Base-by-base conservation (phyloP, 2,113 vertebrate genomes). In the Phaethon lepturus region DNA sequence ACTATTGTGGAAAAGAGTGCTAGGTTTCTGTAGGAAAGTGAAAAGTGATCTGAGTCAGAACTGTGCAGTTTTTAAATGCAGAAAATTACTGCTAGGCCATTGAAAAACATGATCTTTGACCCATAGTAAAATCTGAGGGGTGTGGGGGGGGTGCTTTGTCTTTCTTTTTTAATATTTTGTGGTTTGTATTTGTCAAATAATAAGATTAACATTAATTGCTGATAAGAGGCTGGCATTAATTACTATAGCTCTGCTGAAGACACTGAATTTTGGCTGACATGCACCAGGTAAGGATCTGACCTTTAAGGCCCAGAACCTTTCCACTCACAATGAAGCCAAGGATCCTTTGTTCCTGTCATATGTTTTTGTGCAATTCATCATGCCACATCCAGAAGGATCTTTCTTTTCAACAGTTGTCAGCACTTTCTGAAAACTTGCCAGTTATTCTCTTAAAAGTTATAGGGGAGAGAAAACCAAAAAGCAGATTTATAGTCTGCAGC, bases 91-190 rank as follows among this genome's bases (percentile, higher is more conserved):
- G 3, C 16, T 53, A 25, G 3, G 2, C 3, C 19, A 33, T 13
- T 86, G 40, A 49, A 71, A 88, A 47, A 59, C 0, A 2, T 47
- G 2, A 40, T 10, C 45, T 53, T 64, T 47, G 13, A 66, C 28
- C 5, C 6, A 23, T 1, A 47, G 33, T 29, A 29, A 13, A 74
- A 49, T 66, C 29, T 62, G 17, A 68, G 10, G 24, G 2, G 11
- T 2, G 2, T 6, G 5, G 11, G 8, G 1, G 5, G 15, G 1
- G 19, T 22, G 4, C 40, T 60, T 42, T 18, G 14, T 64, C 6
- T 64, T 72, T 31, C 15, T 13, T 53, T 82, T 83, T 68, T 33
- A 63, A 44, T 55, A 3, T n/a, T 58, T 17, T 5, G 1, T 49
- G 3, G 24, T 78, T 74, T 71, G 5, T 20, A 42, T 85, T 67